These are phyloP conservation scores for Pristionchus pacificus DNA, from an alignment of 1,140 invertebrate genomes.

Conservation along the genomic window DNA sequence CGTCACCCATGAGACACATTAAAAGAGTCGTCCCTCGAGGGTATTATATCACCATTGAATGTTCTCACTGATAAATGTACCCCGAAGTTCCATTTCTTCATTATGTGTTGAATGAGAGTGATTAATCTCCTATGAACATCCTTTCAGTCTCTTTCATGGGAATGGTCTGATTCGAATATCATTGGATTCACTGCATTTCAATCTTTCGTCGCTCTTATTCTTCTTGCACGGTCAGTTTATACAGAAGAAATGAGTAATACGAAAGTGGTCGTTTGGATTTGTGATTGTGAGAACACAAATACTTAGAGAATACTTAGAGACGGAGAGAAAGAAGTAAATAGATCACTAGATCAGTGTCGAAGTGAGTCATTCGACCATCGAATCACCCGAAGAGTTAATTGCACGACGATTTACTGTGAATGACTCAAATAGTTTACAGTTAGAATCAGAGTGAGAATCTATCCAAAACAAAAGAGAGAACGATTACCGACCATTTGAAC, in stretches of 20 bases:
- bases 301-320: not conserved
- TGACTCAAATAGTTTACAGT: no score
- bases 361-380: no score
- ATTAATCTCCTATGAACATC: no score
- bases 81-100: not conserved
- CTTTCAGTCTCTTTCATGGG: not conserved
- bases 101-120: not conserved
- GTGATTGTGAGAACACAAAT: not conserved
- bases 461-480: no score
- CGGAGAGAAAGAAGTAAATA: not conserved
- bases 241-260: not conserved
- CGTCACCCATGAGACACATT: not conserved
- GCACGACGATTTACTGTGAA: no score
- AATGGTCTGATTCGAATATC: not conserved
- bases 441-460: no score
- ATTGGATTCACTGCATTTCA: not conserved
- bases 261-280: no score
- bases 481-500: no score
- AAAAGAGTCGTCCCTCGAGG: no score
- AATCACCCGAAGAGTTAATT: no score
- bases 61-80: no score
- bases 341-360: not conserved
- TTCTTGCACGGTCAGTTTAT: not conserved
- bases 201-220: not conserved
- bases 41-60: not conserved